phyloP scores from a whole-genome alignment of 2,888 invertebrate species.

The Gasteruption jaculator region DNA sequence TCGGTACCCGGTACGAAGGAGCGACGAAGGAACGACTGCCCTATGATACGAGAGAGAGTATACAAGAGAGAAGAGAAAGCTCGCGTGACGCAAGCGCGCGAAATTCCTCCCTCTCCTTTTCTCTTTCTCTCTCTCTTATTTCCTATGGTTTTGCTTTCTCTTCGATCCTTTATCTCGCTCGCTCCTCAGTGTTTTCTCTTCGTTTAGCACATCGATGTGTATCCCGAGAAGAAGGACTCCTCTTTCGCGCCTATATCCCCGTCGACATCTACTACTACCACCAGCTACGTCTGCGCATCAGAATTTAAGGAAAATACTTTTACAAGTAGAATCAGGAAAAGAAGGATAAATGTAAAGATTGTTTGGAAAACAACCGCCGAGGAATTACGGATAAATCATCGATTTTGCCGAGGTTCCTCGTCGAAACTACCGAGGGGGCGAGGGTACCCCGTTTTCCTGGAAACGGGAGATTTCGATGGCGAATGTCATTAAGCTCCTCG shows the following conservation, averaged over 20 bases:
- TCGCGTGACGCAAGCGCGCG: conserved; percentile 17
- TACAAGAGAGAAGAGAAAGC: conserved; percentile 30
- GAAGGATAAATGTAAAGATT: too few relatives aligned
- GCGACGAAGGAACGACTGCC: conserved; percentile 45
- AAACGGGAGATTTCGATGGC: too few relatives aligned
- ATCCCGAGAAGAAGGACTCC: conserved; percentile 24
- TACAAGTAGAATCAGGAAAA: too few relatives aligned
- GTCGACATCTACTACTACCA: conserved; percentile 2
- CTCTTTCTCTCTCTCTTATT: conserved; percentile 7
- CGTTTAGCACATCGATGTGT: conserved; percentile 28
- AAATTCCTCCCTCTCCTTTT: conserved; percentile 11
- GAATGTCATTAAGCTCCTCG: too few relatives aligned
- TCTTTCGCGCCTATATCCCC: conserved; percentile 25
- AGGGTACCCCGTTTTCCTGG: too few relatives aligned
- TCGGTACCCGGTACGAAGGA: conserved; percentile 45
- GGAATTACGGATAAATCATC: too few relatives aligned
- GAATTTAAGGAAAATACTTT: not conserved
- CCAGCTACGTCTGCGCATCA: not conserved
- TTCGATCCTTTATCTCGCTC: conserved; percentile 19
- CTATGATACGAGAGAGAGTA: conserved; percentile 35
- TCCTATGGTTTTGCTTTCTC: conserved; percentile 5
- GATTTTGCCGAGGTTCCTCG: too few relatives aligned
- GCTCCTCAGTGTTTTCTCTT: conserved; percentile 16
- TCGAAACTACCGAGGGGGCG: too few relatives aligned
- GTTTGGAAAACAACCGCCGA: too few relatives aligned